Conservation (phyloP, 2,113 vertebrate genomes). For the Alethe castanea region DNA sequence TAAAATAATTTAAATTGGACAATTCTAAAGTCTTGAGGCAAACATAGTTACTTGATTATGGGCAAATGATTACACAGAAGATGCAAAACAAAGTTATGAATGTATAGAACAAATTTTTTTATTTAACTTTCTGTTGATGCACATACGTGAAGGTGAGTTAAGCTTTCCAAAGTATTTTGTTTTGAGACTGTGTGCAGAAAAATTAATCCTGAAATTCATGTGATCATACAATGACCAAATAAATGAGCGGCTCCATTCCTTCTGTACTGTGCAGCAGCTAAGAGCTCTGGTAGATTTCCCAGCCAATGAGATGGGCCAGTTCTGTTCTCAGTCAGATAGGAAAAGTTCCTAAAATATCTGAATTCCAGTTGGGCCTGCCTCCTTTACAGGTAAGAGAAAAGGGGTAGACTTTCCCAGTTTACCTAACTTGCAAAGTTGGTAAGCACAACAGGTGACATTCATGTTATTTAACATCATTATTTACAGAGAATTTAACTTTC, state of each 20-base stretch:
- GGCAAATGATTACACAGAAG: neutral
- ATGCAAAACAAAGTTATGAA: neutral
- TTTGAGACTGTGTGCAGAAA: neutral
- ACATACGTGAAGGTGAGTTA: neutral
- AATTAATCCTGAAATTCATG: neutral
- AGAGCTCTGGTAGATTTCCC: neutral
- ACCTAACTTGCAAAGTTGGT: neutral
- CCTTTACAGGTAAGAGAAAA: neutral
- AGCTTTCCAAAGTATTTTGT: neutral
- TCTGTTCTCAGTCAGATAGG: neutral
- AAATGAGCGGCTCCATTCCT: neutral
- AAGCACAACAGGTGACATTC: neutral
- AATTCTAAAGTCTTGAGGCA: neutral
- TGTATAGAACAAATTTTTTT: neutral
- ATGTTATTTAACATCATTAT: neutral
- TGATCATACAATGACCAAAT: neutral
- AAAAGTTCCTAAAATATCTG: neutral
- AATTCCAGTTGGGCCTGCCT: neutral
- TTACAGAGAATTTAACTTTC: neutral
- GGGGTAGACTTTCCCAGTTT: neutral
- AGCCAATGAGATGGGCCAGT: rapidly evolving
- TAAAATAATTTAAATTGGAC: neutral
- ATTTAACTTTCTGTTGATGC: neutral
- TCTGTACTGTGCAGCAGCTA: neutral
- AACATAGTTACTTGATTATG: neutral